Conservation (phyloP, 2,888 invertebrate genomes). For the Calameuta filiformis region DNA sequence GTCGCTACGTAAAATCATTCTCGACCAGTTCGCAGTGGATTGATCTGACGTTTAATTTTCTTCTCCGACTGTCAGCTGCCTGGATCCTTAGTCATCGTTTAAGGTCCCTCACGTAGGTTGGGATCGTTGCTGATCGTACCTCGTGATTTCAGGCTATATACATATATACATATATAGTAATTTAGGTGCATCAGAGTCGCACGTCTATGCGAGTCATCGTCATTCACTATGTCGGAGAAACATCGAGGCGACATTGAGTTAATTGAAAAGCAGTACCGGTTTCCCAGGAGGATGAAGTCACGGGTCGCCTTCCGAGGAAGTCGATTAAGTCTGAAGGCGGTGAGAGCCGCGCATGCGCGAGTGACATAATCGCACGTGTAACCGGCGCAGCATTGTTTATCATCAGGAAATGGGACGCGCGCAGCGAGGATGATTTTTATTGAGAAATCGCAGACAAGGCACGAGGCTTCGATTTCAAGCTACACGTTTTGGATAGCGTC, state of each 20-base stretch:
- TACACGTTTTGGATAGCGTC: background rate
- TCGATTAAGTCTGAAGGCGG: constrained; percentile 18
- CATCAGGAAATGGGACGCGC: constrained; percentile 16
- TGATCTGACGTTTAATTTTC: background rate
- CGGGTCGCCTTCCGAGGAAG: constrained; percentile 34
- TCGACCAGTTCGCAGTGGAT: background rate
- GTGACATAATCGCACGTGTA: constrained; percentile 14
- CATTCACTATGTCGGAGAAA: background rate
- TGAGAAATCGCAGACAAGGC: background rate
- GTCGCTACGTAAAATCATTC: background rate
- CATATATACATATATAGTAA: background rate
- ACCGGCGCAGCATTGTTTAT: constrained; percentile 35
- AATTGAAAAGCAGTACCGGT: constrained; percentile 11
- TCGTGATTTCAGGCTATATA: background rate
- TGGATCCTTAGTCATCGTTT: background rate
- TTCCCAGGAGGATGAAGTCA: constrained; percentile 37
- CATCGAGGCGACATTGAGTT: background rate
- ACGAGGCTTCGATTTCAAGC: background rate
- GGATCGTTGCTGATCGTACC: background rate
- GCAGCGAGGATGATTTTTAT: background rate
- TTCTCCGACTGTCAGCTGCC: background rate
- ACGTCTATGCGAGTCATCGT: background rate
- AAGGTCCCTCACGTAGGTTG: background rate
- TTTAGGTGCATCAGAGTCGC: background rate
- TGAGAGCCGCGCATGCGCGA: background rate